Evolutionary conservation across 2,797 vertebrate genomes (phyloP).

Genomic region (Sebastes cheni): DNA sequence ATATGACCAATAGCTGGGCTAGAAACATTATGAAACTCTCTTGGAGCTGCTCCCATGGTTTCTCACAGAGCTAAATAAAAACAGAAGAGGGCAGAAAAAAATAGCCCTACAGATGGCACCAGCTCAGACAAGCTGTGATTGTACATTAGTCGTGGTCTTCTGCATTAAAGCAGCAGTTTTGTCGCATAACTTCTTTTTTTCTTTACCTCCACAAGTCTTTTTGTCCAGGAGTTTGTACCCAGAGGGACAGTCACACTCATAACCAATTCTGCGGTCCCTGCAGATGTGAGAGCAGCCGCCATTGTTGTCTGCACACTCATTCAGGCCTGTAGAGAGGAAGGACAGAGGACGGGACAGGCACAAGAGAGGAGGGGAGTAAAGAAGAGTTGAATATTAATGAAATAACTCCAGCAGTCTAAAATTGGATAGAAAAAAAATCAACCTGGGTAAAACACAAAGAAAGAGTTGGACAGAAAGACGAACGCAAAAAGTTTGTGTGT

Average conservation of each 20-base stretch:
- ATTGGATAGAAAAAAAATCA: conserved; percentile 7
- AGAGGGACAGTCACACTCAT: conserved; percentile 92
- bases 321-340: conserved; percentile 82
- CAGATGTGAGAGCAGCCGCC: conserved; percentile 98
- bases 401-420: conserved; percentile 16
- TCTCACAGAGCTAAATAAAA: not conserved
- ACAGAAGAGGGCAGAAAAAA: not conserved
- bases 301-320: conserved; percentile 93
- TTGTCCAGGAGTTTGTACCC: conserved; percentile 96
- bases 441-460: not conserved
- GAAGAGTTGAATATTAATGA: conserved; percentile 22
- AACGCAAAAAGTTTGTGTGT: not conserved
- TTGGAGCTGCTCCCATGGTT: not conserved
- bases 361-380: not conserved
- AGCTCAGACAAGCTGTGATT: not conserved
- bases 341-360: not conserved
- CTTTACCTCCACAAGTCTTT: conserved; percentile 96
- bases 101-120: not conserved
- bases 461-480: conserved; percentile 16
- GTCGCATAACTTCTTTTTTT: not conserved
- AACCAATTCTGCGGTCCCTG: conserved; percentile 91
- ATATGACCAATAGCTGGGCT: not conserved
- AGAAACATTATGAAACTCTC: not conserved
- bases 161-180: not conserved
- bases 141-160: not conserved